Conservation (phyloP, 2,888 invertebrate genomes). For the Tachina grossa region DNA sequence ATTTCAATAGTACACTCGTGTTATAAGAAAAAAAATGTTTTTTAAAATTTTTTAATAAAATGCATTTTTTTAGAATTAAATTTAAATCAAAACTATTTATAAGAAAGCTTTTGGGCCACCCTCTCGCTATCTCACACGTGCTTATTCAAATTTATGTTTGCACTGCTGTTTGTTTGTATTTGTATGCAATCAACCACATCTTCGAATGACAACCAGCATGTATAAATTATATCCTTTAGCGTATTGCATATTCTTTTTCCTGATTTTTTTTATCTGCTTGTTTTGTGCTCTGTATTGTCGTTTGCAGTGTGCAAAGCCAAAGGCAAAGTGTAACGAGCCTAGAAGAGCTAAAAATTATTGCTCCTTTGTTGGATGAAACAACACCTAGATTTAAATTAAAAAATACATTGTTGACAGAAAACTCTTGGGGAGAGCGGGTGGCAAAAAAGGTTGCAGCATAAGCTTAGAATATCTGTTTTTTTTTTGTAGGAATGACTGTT, state of each 20-base stretch:
- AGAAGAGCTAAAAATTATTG: conserved; percentile 61
- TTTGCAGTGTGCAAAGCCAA: conserved; percentile 52
- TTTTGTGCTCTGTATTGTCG: conserved; percentile 17
- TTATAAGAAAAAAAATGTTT: too few species aligned
- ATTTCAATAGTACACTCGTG: too few species aligned
- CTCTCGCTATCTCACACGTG: not conserved
- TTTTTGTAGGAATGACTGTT: too few species aligned
- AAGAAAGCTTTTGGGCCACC: not conserved
- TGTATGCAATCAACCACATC: conserved; percentile 61
- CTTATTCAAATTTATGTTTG: not conserved
- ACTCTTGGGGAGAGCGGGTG: not conserved
- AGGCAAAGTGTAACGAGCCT: conserved; percentile 67
- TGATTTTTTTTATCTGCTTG: conserved; percentile 26
- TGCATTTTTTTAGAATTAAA: not conserved
- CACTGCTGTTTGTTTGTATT: not conserved
- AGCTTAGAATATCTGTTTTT: not conserved
- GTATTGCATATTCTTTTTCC: conserved; percentile 46
- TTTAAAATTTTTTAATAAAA: not conserved
- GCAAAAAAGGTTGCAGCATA: conserved; percentile 10
- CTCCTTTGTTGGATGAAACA: conserved; percentile 62
- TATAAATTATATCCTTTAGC: conserved; percentile 65
- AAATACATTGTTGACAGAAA: conserved; percentile 62
- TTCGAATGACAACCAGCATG: conserved; percentile 62
- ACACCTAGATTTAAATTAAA: conserved; percentile 64
- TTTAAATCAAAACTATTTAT: too few species aligned